phyloP scores from a whole-genome alignment of 2,797 vertebrate genomes.

The Parotocinclus haroldoi region DNA sequence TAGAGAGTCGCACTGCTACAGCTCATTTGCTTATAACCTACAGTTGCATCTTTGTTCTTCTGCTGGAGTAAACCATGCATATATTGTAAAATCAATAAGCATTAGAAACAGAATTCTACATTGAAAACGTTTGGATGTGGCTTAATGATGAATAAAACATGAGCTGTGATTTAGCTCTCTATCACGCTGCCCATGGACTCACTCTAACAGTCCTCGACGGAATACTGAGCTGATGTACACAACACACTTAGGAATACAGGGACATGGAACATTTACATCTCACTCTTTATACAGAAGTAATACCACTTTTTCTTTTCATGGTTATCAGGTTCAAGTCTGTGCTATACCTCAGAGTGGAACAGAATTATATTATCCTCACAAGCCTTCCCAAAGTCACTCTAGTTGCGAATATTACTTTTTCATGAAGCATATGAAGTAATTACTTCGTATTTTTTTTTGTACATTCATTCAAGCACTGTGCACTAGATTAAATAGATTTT shows the following conservation, averaged over 20 bases:
- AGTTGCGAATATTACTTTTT: too few species aligned
- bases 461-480: too few species aligned
- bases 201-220: not conserved
- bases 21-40: slow-evolving; percentile 16
- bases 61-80: slow-evolving; percentile 12
- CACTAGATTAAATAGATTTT: too few species aligned
- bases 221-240: slow-evolving; percentile 4
- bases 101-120: slow-evolving; percentile 70
- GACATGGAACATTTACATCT: slow-evolving; percentile 4
- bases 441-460: too few species aligned
- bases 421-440: too few species aligned
- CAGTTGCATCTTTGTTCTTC: slow-evolving; percentile 2
- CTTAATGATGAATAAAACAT: slow-evolving; percentile 74
- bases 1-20: not conserved
- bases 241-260: not conserved
- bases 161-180: slow-evolving; percentile 41
- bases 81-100: slow-evolving; percentile 62
- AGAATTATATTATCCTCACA: too few species aligned
- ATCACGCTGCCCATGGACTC: slow-evolving; percentile 14
- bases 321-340: too few species aligned
- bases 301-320: not conserved
- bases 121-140: slow-evolving; percentile 59
- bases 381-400: too few species aligned
- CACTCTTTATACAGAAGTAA: slow-evolving; percentile 3
- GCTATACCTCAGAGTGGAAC: too few species aligned